Evolutionary conservation across 2,888 invertebrate species (phyloP).

Genomic region (Cybosia mesomella): DNA sequence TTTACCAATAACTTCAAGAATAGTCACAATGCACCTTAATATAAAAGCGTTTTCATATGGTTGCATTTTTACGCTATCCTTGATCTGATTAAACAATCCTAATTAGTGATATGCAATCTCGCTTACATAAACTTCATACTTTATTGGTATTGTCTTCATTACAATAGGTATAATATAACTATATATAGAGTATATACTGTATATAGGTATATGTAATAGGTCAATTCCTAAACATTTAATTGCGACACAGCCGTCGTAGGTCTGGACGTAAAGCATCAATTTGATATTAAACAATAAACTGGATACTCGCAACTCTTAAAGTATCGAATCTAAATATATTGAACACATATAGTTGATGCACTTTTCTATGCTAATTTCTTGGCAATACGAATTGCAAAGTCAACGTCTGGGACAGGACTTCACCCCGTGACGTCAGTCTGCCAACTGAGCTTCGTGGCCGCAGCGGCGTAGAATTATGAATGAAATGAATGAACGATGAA

Average conservation of each 20-base stretch:
- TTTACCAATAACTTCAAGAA: not conserved
- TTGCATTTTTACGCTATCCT: not conserved
- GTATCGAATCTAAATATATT: not conserved
- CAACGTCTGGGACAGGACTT: not conserved
- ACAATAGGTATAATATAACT: not conserved
- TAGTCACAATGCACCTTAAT: not conserved
- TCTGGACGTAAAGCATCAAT: not conserved
- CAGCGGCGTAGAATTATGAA: not conserved
- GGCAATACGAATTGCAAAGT: not conserved
- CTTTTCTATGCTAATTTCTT: not conserved
- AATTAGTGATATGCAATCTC: not conserved
- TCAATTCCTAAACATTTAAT: not conserved
- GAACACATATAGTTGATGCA: constrained; percentile 1
- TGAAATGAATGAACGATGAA: too few relatives aligned
- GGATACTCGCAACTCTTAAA: not conserved
- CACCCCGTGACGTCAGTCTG: not conserved
- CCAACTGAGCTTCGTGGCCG: not conserved
- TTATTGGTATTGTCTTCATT: not conserved
- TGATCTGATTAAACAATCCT: not conserved
- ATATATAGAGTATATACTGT: not conserved
- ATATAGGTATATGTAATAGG: not conserved
- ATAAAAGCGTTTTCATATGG: not conserved
- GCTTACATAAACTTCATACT: constrained; percentile 3
- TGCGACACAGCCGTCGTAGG: not conserved
- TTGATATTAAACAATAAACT: not conserved